phyloP scores from a whole-genome alignment of 2,797 vertebrate genomes.

The Macropus fuliginosus region DNA sequence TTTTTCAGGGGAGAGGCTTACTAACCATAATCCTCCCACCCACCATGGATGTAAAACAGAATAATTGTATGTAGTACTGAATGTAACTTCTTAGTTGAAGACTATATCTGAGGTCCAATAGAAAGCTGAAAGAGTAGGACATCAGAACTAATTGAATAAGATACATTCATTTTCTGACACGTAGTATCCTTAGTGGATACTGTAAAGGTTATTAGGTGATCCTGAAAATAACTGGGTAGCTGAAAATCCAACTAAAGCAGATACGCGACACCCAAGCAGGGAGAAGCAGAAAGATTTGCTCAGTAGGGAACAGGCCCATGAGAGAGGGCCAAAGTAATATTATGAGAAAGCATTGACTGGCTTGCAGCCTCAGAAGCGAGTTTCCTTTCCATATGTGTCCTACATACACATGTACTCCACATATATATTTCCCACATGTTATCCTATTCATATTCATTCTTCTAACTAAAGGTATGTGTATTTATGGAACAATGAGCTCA shows the following conservation, averaged over 20 bases:
- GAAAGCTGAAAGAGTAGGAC: background rate
- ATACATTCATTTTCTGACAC: background rate
- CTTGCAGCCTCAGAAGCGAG: background rate
- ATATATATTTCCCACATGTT: background rate
- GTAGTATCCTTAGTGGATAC: background rate
- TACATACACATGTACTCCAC: background rate
- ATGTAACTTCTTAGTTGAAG: background rate
- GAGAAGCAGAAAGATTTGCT: background rate
- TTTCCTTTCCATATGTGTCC: background rate
- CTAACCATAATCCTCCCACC: background rate
- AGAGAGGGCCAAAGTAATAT: background rate
- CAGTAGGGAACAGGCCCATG: background rate
- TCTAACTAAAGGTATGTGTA: background rate
- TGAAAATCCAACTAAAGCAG: background rate
- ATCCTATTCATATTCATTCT: background rate
- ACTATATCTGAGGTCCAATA: background rate
- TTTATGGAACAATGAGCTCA: background rate
- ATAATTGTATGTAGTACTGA: background rate
- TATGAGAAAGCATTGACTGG: background rate
- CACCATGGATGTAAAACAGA: background rate
- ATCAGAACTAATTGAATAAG: background rate
- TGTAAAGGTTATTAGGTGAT: background rate
- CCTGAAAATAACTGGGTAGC: background rate
- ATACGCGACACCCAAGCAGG: background rate
- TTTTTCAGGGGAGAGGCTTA: background rate